phyloP scores from a whole-genome alignment of 1,140 invertebrate genomes.

The Tetramorium simillimum region DNA sequence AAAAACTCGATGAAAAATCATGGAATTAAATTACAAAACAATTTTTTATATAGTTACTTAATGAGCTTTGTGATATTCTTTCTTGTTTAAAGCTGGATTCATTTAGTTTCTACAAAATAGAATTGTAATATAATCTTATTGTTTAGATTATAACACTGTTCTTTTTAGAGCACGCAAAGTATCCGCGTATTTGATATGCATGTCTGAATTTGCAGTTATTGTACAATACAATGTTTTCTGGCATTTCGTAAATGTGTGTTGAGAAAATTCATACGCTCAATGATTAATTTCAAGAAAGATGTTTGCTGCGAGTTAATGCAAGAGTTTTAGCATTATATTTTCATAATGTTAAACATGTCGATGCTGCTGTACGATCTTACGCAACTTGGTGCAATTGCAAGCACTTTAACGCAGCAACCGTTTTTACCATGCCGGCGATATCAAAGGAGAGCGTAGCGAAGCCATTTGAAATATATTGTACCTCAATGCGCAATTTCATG shows the following conservation, averaged over 20 bases:
- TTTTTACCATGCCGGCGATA: neutral
- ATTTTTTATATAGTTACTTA: neutral
- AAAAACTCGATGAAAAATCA: neutral
- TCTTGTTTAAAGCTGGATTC: neutral
- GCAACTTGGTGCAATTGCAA: conserved; percentile 11
- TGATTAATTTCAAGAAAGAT: neutral
- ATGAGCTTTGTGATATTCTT: neutral
- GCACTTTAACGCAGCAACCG: conserved; percentile 2
- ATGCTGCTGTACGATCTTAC: neutral
- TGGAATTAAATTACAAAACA: neutral
- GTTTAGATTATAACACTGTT: neutral
- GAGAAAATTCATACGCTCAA: neutral
- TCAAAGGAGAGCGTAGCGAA: conserved; percentile 11
- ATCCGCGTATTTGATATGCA: too few relatives aligned
- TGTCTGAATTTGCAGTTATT: neutral
- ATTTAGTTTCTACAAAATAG: neutral
- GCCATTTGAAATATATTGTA: conserved; percentile 42
- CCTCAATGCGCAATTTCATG: conserved; percentile 7
- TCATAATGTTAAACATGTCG: neutral
- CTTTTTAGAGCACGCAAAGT: neutral
- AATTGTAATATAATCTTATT: neutral
- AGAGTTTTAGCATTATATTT: neutral
- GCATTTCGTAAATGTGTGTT: neutral
- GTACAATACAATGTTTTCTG: neutral
- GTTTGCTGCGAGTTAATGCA: neutral